Evolutionary conservation across 2,113 vertebrate species (phyloP).

Genomic region (Dasyprocta punctata): DNA sequence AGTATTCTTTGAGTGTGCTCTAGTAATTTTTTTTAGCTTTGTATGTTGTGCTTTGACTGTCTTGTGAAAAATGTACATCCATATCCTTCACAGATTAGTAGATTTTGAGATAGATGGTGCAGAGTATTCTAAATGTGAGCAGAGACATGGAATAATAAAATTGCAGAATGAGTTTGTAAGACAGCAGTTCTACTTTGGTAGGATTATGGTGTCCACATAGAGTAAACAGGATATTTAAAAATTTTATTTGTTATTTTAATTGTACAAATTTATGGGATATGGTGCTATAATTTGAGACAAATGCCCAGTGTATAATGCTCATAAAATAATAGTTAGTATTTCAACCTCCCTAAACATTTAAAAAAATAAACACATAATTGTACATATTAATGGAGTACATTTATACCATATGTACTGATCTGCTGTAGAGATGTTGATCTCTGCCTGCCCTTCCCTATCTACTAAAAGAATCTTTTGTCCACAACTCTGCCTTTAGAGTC

Average conservation of each 20-base stretch:
- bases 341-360: background rate
- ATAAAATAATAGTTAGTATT: background rate
- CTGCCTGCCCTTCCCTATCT: background rate
- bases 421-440: background rate
- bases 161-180: background rate
- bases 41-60: background rate
- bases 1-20: background rate
- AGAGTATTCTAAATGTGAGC: conserved; percentile 8
- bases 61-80: background rate
- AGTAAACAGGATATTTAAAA: background rate
- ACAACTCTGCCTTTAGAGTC: background rate
- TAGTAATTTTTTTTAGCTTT: conserved; percentile 25
- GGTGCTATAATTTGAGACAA: background rate
- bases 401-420: background rate
- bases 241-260: background rate
- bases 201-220: background rate
- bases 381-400: background rate
- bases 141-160: background rate
- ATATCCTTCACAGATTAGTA: background rate
- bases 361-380: background rate
- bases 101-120: conserved; percentile 17
- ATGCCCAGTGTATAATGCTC: background rate
- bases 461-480: background rate
- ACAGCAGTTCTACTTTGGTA: background rate
- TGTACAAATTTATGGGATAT: background rate